Evolutionary conservation across 2,113 vertebrate genomes (phyloP).

Genomic region (Corythoichthys intestinalis): DNA sequence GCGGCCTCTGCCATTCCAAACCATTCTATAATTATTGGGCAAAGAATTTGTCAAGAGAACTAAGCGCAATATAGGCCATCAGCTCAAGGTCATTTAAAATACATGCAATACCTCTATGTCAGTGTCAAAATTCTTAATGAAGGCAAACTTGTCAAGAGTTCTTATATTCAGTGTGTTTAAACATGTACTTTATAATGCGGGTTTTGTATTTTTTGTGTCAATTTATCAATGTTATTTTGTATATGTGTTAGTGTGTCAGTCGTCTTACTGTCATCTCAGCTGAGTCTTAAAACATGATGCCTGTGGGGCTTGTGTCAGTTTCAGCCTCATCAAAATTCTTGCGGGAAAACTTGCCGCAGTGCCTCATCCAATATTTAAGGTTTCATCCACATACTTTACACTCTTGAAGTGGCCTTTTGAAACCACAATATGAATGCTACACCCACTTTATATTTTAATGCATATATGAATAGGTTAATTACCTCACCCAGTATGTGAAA

Average conservation of each 20-base stretch:
- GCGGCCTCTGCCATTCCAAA: too few species aligned
- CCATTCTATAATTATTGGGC: too few species aligned
- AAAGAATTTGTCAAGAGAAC: too few species aligned
- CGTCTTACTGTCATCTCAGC: slow-evolving; percentile 20
- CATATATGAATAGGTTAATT: background rate
- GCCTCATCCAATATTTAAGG: slow-evolving; percentile 24
- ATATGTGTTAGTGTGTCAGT: slow-evolving; percentile 1
- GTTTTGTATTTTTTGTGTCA: background rate
- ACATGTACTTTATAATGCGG: too few species aligned
- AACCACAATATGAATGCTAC: background rate
- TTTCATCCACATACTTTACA: slow-evolving; percentile 1
- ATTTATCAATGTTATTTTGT: slow-evolving; percentile 7
- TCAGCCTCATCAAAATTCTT: background rate
- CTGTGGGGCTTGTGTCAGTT: background rate
- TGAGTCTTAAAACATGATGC: slow-evolving; percentile 7
- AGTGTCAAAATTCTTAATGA: too few species aligned
- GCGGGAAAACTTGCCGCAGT: background rate
- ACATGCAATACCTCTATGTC: too few species aligned
- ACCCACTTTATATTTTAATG: background rate
- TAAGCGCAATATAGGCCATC: too few species aligned
- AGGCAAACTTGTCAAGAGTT: too few species aligned
- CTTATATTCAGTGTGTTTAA: too few species aligned
- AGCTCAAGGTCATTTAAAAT: background rate
- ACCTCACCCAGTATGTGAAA: too few species aligned
- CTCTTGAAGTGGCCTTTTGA: slow-evolving; percentile 11